Percentiles rank a stretch among this genome's conserved stretches.
Evolutionary conservation across 37 sponge, comb jelly and placozoan genomes (phyloP).

Genomic region (Aplysina aerophoba): DNA sequence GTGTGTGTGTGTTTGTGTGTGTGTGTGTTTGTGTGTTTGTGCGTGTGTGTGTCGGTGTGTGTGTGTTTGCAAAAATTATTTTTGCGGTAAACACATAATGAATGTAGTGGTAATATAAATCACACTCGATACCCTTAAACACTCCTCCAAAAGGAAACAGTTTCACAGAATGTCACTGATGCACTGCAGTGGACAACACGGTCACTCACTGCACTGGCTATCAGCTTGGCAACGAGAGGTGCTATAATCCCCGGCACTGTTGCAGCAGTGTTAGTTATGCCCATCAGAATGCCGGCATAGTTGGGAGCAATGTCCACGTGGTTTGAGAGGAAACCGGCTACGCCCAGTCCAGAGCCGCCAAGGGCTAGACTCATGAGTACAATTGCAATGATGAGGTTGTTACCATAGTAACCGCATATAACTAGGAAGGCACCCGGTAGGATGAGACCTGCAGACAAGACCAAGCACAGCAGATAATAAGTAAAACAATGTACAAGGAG

Average conservation of each 20-base stretch:
- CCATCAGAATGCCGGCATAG: conserved; percentile 87
- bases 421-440: conserved; percentile 65
- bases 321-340: conserved; percentile 74
- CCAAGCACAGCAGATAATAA: too few relatives aligned
- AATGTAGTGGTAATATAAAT: too few relatives aligned
- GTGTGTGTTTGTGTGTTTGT: too few relatives aligned
- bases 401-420: conserved; percentile 75
- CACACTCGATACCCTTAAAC: too few relatives aligned
- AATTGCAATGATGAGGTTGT: conserved; percentile 35
- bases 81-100: too few relatives aligned
- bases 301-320: conserved; percentile 87
- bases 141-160: too few relatives aligned
- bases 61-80: too few relatives aligned
- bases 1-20: too few relatives aligned
- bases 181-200: too few relatives aligned
- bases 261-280: conserved; percentile 73
- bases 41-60: too few relatives aligned
- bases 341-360: conserved; percentile 52
- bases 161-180: too few relatives aligned
- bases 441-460: conserved; percentile 55
- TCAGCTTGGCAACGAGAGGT: conserved; percentile 36
- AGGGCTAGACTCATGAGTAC: conserved; percentile 66
- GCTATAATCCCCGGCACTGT: conserved; percentile 77
- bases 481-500: too few relatives aligned
- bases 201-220: conserved; percentile 23